Evolutionary conservation across 2,888 invertebrate species (phyloP).

Genomic region (Laspeyria flexula): DNA sequence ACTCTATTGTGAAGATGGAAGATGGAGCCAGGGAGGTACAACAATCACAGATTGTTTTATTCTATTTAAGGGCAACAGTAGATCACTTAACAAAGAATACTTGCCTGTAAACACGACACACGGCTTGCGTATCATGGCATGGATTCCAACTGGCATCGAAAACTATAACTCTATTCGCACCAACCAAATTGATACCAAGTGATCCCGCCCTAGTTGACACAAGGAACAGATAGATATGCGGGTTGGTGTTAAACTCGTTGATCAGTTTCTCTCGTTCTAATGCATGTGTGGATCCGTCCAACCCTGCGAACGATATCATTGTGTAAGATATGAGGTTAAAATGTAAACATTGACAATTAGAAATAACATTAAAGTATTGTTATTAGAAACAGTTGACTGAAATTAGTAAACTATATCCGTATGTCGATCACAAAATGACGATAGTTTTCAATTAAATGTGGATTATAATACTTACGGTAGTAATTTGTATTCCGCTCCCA

Average conservation of each 20-base stretch:
- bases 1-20: too few relatives aligned
- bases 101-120: conserved; percentile 95
- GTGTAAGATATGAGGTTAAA: too few relatives aligned
- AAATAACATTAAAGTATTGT: too few relatives aligned
- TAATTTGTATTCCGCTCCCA: conserved; percentile 96
- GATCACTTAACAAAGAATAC: too few relatives aligned
- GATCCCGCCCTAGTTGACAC: conserved; percentile 99
- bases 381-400: too few relatives aligned
- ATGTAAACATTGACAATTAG: too few relatives aligned
- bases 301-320: conserved; percentile 81
- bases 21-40: too few relatives aligned
- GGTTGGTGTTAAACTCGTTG: conserved; percentile 97
- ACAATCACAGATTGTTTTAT: too few relatives aligned
- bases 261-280: conserved; percentile 98
- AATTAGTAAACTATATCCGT: too few relatives aligned
- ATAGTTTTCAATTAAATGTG: too few relatives aligned
- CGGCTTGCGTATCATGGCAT: conserved; percentile 99
- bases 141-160: conserved; percentile 99
- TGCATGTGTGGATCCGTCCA: conserved; percentile 98
- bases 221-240: conserved; percentile 94
- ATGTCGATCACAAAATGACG: too few relatives aligned
- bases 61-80: too few relatives aligned
- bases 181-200: conserved; percentile 98
- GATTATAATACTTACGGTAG: conserved; percentile 89
- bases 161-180: conserved; percentile 98